Evolutionary conservation across 1,140 invertebrate species (phyloP).

Genomic region (Drosophila ironensis): DNA sequence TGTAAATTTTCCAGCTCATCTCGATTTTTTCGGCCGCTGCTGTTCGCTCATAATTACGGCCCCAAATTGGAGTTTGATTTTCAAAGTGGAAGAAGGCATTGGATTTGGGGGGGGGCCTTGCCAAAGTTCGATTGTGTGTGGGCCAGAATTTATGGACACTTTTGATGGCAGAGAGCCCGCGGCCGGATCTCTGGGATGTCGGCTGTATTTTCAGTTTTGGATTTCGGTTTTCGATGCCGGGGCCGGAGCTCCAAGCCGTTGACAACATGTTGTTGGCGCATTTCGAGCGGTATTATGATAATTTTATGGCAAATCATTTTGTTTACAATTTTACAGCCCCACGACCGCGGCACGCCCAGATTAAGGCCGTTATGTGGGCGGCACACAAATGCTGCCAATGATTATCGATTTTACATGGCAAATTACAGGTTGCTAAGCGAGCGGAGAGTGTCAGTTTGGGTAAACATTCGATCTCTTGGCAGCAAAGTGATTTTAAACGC

Average conservation of each 20-base stretch:
- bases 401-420: constrained; percentile 77
- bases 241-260: constrained; percentile 39
- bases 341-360: constrained; percentile 34
- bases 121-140: constrained; percentile 68
- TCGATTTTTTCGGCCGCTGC: constrained; percentile 19
- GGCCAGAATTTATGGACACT: constrained; percentile 67
- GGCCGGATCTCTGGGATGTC: constrained; percentile 21
- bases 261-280: constrained; percentile 79
- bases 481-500: constrained; percentile 16
- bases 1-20: constrained; percentile 58
- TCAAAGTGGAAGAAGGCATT: too few species aligned
- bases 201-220: constrained; percentile 9
- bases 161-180: constrained; percentile 65
- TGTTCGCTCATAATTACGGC: constrained; percentile 51
- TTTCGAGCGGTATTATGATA: constrained; percentile 75
- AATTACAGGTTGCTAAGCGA: constrained; percentile 46
- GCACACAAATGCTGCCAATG: constrained; percentile 69
- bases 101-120: not conserved
- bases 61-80: constrained; percentile 37
- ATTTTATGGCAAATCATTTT: constrained; percentile 80
- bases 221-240: constrained; percentile 7
- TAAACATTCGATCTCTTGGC: constrained; percentile 27
- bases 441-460: constrained; percentile 33
- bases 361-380: constrained; percentile 47
- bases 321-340: constrained; percentile 72